Base-by-base conservation (phyloP, 2,888 invertebrate genomes). In the Melipona beecheii region DNA sequence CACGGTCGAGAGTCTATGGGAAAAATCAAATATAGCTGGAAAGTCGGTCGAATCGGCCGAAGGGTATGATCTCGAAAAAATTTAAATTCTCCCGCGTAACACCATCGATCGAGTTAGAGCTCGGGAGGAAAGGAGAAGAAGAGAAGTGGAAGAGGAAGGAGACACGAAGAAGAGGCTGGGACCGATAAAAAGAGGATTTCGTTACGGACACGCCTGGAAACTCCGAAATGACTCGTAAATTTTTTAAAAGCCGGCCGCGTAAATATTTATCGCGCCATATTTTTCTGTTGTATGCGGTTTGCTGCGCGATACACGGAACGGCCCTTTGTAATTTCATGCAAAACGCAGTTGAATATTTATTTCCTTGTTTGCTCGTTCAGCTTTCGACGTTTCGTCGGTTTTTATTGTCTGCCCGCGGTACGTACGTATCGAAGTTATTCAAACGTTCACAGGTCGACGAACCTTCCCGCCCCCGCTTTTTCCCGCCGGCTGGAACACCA, bases 21-120 rank as follows among this genome's bases (percentile, higher is more conserved):
- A 81, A 84, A 86, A 86, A 60, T 52, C 84, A 88, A 87, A 90
- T 87, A 87, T 88, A 89, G 80, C 86, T 80, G 84, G 83, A 4
- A 90, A 90, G 90, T 85, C 89, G 86, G 90, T 85, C 89, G 86
- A 89, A 87, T 90, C 87, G 81, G 80, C 64, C 50, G 54, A 76
- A 58, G 56, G 71, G 65, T 75, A 76, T 75, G 43, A 43, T 68
- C 66, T n/a, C 71, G 74, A 43, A 79, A 77, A 71, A 82, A 85
- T 81, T 84, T 78, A 72, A 2, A 69, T 65, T 78, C 69, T 43
- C 56, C 21, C 76, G 77, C 75, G 83, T 84, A 86, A 87, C 86
- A 79, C 86, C 73, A 85, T 86, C 86, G 83, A 82, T 87, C 85
- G 19, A 84, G 86, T 85, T 85, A 84, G 24, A 27, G 1, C 79